These are phyloP conservation scores for Labrus mixtus DNA, from an alignment of 2,113 vertebrate genomes.

Conservation along the genomic window DNA sequence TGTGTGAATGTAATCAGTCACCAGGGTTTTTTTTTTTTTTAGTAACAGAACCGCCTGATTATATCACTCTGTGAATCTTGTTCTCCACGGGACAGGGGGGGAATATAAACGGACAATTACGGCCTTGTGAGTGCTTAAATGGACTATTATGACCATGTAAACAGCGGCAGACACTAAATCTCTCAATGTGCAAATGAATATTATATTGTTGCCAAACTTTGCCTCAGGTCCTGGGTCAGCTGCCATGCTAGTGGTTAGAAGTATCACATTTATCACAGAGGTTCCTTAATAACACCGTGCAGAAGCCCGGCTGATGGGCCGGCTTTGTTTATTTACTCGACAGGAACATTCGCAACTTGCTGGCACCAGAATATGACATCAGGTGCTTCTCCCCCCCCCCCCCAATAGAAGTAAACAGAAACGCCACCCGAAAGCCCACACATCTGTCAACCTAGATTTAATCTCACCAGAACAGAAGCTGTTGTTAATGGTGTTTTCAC, in stretches of 20 bases:
- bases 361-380: too few species aligned
- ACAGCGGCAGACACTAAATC: background rate
- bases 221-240: constrained; percentile 50
- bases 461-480: constrained; percentile 6
- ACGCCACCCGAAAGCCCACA: too few species aligned
- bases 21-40: constrained; percentile 37
- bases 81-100: constrained; percentile 36
- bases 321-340: too few species aligned
- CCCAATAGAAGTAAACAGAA: too few species aligned
- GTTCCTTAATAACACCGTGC: background rate
- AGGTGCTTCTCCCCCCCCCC: too few species aligned
- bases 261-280: background rate
- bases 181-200: constrained; percentile 6
- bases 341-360: too few species aligned
- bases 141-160: constrained; percentile 47
- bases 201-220: constrained; percentile 24
- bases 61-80: constrained; percentile 40
- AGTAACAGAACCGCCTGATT: constrained; percentile 56
- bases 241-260: constrained; percentile 3
- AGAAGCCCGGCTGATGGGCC: too few species aligned
- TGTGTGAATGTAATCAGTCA: constrained; percentile 43
- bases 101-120: constrained; percentile 58
- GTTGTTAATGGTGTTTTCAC: constrained; percentile 3
- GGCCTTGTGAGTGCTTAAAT: constrained; percentile 44
- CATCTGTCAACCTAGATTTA: background rate